Evolutionary conservation across 2,797 vertebrate species (phyloP).

Genomic region (Brotula barbata): DNA sequence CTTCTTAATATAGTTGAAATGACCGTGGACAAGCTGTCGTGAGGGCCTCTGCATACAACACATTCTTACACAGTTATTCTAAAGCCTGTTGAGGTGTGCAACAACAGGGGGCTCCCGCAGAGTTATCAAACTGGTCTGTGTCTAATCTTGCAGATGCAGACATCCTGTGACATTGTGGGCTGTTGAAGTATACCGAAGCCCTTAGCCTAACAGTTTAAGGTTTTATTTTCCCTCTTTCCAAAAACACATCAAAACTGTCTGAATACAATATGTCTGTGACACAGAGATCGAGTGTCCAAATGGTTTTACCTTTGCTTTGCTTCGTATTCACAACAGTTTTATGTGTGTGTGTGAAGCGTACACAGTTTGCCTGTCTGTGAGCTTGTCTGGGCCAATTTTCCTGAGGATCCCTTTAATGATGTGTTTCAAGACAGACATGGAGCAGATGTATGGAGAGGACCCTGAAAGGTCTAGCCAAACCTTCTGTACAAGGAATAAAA

Average conservation of each 20-base stretch:
- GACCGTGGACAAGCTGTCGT: constrained; percentile 16
- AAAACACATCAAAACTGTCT: constrained; percentile 54
- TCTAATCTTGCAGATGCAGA: no score
- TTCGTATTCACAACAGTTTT: constrained; percentile 7
- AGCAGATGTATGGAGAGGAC: constrained; percentile 56
- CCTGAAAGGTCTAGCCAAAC: constrained; percentile 25
- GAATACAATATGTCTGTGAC: constrained; percentile 7
- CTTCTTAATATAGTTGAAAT: constrained; percentile 27
- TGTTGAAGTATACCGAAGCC: no score
- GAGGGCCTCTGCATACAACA: no score
- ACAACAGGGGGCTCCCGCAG: no score
- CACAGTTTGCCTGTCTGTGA: no score
- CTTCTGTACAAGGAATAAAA: constrained; percentile 30
- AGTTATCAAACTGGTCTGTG: no score
- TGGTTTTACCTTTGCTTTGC: background rate
- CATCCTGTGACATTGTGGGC: no score
- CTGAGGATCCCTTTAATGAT: constrained; percentile 35
- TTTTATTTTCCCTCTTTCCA: constrained; percentile 30
- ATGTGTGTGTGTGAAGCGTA: constrained; percentile 24
- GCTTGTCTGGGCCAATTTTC: no score
- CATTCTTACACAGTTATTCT: no score
- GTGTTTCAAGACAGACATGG: constrained; percentile 36
- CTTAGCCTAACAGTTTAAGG: constrained; percentile 18
- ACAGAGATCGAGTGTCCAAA: background rate
- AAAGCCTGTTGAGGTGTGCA: no score